Conservation (phyloP, 1,140 invertebrate species). For the Doryteuthis pealeii region DNA sequence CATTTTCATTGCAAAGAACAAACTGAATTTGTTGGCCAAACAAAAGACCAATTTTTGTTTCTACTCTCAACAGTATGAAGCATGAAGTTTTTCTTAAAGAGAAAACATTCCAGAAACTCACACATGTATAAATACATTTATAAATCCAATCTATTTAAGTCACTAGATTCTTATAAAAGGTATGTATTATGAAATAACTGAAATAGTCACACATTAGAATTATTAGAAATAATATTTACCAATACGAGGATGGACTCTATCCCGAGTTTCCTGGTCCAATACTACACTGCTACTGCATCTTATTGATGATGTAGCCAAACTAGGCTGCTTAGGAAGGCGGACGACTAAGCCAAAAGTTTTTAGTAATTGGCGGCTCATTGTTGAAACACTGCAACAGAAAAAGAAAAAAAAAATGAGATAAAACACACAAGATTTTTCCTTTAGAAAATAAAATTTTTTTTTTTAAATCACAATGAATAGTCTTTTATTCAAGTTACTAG, state of each 20-base stretch:
- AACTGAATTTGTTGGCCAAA: too few relatives aligned
- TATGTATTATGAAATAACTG: too few relatives aligned
- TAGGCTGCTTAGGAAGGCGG: neutral
- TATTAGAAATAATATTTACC: neutral
- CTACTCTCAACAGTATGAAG: too few relatives aligned
- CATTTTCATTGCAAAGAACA: too few relatives aligned
- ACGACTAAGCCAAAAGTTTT: neutral
- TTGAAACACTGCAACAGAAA: neutral
- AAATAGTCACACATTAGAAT: too few relatives aligned
- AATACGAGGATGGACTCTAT: conserved; percentile 5
- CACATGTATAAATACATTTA: too few relatives aligned
- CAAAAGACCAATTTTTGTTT: too few relatives aligned
- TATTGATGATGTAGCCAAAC: neutral
- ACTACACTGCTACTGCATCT: neutral
- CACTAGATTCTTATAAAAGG: too few relatives aligned
- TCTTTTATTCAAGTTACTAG: neutral
- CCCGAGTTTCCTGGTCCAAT: neutral
- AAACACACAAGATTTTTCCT: neutral
- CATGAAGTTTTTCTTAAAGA: neutral
- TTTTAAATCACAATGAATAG: neutral
- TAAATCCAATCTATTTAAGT: too few relatives aligned
- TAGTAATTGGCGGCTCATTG: conserved; percentile 8
- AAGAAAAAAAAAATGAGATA: neutral
- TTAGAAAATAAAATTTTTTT: neutral
- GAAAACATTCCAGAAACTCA: neutral